Percentiles rank a stretch among this genome's conserved stretches.
phyloP scores from a whole-genome alignment of 1,140 invertebrate species.

The Arion vulgaris region DNA sequence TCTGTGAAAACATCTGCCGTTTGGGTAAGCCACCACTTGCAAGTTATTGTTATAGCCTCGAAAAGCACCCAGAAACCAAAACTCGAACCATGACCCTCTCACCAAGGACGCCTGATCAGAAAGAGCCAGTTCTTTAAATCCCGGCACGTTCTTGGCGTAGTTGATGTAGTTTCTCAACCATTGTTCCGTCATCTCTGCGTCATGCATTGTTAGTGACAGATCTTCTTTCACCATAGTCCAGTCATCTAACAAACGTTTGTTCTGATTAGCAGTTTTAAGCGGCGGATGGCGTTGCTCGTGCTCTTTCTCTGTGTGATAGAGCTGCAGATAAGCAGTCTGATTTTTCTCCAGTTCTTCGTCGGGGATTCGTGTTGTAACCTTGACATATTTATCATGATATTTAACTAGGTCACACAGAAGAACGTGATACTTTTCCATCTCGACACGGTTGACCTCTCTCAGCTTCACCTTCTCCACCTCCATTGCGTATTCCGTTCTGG shows the following conservation, averaged over 20 bases:
- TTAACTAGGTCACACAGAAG: conserved; percentile 8
- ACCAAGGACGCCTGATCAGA: conserved; percentile 63
- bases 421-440: conserved; percentile 14
- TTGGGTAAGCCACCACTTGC: conserved; percentile 43
- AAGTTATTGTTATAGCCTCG: conserved; percentile 46
- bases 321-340: background rate
- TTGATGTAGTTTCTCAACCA: conserved; percentile 50
- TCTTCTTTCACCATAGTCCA: conserved; percentile 8
- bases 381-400: conserved; percentile 11
- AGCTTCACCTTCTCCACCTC: conserved; percentile 62
- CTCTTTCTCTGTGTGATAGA: background rate
- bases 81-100: conserved; percentile 58
- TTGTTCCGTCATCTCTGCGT: conserved; percentile 41
- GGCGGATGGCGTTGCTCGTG: background rate
- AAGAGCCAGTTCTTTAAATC: conserved; percentile 56
- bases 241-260: conserved; percentile 9
- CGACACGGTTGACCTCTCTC: background rate
- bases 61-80: conserved; percentile 55
- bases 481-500: conserved; percentile 65
- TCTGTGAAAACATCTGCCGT: conserved; percentile 39
- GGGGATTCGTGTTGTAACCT: conserved; percentile 13
- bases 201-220: conserved; percentile 26
- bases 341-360: background rate
- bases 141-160: conserved; percentile 63
- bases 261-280: background rate